Evolutionary conservation across 2,797 vertebrate species (phyloP).

Genomic region (Liasis olivaceus): DNA sequence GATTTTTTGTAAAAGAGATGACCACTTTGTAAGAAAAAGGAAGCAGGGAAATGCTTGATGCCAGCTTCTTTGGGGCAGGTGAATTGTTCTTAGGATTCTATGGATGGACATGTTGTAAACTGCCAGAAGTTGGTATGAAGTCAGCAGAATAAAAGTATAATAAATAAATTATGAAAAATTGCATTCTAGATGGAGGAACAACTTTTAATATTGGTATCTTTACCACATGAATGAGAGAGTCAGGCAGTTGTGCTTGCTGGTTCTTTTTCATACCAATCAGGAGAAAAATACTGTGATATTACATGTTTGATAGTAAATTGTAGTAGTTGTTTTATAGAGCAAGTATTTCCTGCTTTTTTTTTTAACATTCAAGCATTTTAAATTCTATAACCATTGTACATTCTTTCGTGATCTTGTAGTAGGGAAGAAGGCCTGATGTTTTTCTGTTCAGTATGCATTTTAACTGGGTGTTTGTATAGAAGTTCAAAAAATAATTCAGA

Average conservation of each 20-base stretch:
- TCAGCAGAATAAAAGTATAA: not conserved
- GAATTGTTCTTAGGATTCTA: not conserved
- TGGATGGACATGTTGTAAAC: not conserved
- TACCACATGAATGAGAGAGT: not conserved
- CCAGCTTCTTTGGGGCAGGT: not conserved
- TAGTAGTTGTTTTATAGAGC: slow-evolving; percentile 4
- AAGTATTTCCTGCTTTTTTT: not conserved
- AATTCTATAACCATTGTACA: too few species aligned
- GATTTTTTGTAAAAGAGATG: not conserved
- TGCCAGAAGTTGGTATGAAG: not conserved
- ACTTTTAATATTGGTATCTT: not conserved
- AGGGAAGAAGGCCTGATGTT: too few species aligned
- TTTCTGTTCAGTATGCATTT: not conserved
- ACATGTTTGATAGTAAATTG: slow-evolving; percentile 58
- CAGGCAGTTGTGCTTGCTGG: slow-evolving; percentile 29
- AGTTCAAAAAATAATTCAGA: not conserved
- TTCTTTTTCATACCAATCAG: slow-evolving; percentile 49
- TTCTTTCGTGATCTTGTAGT: too few species aligned
- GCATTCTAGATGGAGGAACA: not conserved
- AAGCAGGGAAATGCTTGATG: not conserved
- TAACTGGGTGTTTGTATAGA: not conserved
- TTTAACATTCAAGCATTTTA: not conserved
- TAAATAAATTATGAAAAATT: not conserved
- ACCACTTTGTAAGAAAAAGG: not conserved
- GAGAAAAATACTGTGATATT: slow-evolving; percentile 42